These are phyloP conservation scores for Podarcis raffonei DNA, from an alignment of 2,113 vertebrate genomes.

Conservation along the genomic window DNA sequence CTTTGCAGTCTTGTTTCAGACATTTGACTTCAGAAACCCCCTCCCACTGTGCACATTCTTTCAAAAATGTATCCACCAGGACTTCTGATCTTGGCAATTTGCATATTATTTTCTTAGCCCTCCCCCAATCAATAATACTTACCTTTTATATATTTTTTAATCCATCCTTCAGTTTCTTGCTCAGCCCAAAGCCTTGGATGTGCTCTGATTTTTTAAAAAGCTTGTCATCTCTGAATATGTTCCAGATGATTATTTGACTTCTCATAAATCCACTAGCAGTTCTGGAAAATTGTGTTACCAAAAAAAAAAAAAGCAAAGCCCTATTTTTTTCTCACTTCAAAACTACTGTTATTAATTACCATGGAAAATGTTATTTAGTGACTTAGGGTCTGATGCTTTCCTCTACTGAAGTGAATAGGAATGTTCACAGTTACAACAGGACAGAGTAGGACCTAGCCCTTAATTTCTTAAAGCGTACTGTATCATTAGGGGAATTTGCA, in stretches of 20 bases:
- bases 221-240: constrained; percentile 52
- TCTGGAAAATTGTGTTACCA: constrained; percentile 51
- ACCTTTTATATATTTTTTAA: constrained; percentile 70
- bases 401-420: constrained; percentile 16
- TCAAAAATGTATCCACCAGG: constrained; percentile 57
- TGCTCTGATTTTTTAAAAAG: constrained; percentile 61
- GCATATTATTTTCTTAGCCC: constrained; percentile 65
- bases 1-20: constrained; percentile 52
- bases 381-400: constrained; percentile 59
- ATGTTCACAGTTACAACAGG: constrained; percentile 22
- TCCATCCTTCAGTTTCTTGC: constrained; percentile 58
- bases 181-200: constrained; percentile 58
- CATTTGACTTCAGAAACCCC: constrained; percentile 50
- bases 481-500: constrained; percentile 38
- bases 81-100: constrained; percentile 61
- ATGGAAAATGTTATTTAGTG: constrained; percentile 74
- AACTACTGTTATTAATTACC: constrained; percentile 70
- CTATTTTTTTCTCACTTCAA: constrained; percentile 54
- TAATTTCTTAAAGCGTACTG: constrained; percentile 52
- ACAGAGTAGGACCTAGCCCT: constrained; percentile 33
- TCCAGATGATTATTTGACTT: constrained; percentile 67
- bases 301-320: constrained; percentile 37
- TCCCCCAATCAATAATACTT: constrained; percentile 71
- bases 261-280: constrained; percentile 63
- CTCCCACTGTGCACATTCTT: constrained; percentile 48